phyloP scores from a whole-genome alignment of 2,888 invertebrate genomes.

The Schizotus pectinicornis region DNA sequence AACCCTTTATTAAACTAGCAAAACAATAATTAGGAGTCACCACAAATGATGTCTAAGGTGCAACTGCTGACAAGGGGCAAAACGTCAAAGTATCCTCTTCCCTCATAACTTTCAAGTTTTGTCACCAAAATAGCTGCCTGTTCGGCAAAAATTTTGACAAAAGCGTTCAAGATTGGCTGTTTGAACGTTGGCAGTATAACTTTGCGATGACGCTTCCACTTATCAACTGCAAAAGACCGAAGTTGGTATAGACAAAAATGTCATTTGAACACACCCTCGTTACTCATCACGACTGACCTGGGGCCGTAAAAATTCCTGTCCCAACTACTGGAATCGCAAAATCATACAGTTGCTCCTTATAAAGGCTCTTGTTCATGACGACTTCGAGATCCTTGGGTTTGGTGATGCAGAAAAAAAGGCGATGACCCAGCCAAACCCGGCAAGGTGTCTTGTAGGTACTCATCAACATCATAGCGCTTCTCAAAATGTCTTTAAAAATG shows the following conservation, averaged over 20 bases:
- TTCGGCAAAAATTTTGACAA: conserved; percentile 66
- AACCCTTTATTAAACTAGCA: background rate
- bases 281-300: no score
- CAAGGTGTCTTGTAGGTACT: conserved; percentile 10
- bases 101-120: conserved; percentile 55
- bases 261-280: no score
- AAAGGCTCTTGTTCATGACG: conserved; percentile 3
- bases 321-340: background rate
- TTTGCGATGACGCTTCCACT: conserved; percentile 58
- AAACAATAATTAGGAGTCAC: conserved; percentile 54
- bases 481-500: no score
- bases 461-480: background rate
- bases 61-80: conserved; percentile 64
- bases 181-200: conserved; percentile 69
- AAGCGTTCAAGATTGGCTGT: conserved; percentile 67
- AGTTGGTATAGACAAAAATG: no score
- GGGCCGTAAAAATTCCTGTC: background rate
- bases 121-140: conserved; percentile 62
- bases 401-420: conserved; percentile 4
- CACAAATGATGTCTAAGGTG: conserved; percentile 68
- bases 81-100: conserved; percentile 60
- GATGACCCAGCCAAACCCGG: conserved; percentile 9
- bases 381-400: conserved; percentile 16
- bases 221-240: background rate
- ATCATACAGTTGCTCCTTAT: background rate